A percentile compares a stretch with the other conserved stretches of the same genome.
These are phyloP conservation scores for Alcedo atthis DNA, from an alignment of 2,797 vertebrate species.

Conservation along the genomic window DNA sequence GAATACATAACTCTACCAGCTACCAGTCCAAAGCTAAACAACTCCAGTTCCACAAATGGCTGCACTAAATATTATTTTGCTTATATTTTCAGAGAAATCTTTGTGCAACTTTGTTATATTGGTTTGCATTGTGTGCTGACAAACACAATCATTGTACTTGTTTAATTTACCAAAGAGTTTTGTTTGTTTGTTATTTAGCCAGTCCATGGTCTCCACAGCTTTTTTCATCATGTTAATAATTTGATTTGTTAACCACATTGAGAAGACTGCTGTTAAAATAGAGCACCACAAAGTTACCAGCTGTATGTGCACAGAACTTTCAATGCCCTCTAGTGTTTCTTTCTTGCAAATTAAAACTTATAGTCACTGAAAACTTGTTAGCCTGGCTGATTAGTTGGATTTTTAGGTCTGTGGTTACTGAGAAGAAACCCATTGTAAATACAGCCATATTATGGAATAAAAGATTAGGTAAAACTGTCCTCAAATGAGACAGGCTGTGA, in stretches of 20 bases:
- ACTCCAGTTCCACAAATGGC: background rate
- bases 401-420: background rate
- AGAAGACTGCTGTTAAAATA: background rate
- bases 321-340: slow-evolving; percentile 78
- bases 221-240: background rate
- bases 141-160: background rate
- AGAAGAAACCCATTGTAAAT: background rate
- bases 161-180: background rate
- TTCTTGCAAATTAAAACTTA: slow-evolving; percentile 37
- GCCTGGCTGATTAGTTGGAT: background rate
- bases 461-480: background rate
- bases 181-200: background rate
- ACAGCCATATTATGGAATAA: background rate
- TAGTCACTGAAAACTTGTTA: background rate
- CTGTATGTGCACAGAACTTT: slow-evolving; percentile 48
- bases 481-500: background rate
- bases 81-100: background rate
- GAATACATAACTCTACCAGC: background rate
- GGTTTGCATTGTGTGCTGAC: background rate
- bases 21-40: background rate
- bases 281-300: background rate
- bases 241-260: background rate
- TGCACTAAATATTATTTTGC: background rate
- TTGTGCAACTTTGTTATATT: background rate
- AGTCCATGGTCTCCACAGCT: background rate